Evolutionary conservation across 2,888 invertebrate genomes (phyloP), one percentile per base, ranked within the genome.

Genomic region (Girardia tigrina): DNA sequence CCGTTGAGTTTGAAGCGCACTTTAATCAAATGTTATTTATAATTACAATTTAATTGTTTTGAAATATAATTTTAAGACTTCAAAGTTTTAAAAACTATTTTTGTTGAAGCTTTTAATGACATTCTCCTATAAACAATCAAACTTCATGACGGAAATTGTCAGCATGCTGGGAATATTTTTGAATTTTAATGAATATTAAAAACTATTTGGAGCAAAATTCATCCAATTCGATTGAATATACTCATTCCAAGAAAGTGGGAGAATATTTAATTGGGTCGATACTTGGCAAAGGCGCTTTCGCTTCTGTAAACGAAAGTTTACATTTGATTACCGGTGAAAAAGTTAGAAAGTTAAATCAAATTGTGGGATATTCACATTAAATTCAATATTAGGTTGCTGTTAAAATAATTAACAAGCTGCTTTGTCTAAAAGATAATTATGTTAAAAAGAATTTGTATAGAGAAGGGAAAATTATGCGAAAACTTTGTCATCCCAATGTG

Each of bases 401-500:
- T 6, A 73, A 73, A 73, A 42, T 73, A n/a, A n/a, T 73, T n/a
- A 23, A 73, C 29, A 73, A 73, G 20, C 36, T 29, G 16, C 73
- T 29, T 16, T 73, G 73, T 29, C 29, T 36, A 20, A 73, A 73
- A n/a, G 73, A 73, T 28, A 42, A n/a, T 16, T 73, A 73, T 26
- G 36, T 73, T 29, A 28, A 42, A 29, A 73, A 73, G 28, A 29
- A 73, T 26, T 73, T 73, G 16, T 42, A 42, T 20, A 12, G 73
- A 20, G 73, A 73, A 42, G 29, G 29, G 8, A 29, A 42, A 20
- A 20, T 73, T 26, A n/a, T 73, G 16, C 36, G 29, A 42, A 29
- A 73, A n/a, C 8, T 83, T 16, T 79, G 81, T n/a, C 84, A 84
- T 74, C 79, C 79, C 0, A 80, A 83, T 77, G 79, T 84, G 28